Evolutionary conservation across 1,140 invertebrate genomes (phyloP).

Genomic region (Latrodectus geometricus): DNA sequence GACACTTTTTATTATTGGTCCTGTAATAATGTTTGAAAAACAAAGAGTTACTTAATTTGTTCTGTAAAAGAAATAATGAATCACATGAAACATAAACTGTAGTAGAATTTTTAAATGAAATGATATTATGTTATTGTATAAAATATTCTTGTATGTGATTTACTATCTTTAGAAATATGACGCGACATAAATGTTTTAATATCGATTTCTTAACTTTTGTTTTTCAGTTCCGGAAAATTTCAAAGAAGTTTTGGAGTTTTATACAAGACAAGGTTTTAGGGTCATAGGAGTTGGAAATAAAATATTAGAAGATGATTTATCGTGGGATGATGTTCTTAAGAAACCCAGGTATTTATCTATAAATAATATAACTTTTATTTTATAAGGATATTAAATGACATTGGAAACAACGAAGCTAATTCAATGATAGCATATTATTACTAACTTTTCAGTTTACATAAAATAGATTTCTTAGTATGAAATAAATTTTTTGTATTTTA

Average conservation of each 20-base stretch:
- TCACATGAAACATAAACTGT: neutral
- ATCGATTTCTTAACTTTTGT: neutral
- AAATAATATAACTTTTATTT: too few relatives aligned
- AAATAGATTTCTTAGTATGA: too few relatives aligned
- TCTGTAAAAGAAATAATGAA: neutral
- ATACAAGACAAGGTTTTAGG: slow-evolving; percentile 87
- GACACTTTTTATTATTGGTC: neutral
- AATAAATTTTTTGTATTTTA: too few relatives aligned
- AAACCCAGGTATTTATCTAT: slow-evolving; percentile 41
- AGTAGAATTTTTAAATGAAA: too few relatives aligned
- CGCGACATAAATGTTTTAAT: too few relatives aligned
- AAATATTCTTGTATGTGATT: too few relatives aligned
- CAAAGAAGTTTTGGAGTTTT: slow-evolving; percentile 76
- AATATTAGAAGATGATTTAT: slow-evolving; percentile 8
- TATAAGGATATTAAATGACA: too few relatives aligned
- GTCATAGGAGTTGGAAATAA: slow-evolving; percentile 83
- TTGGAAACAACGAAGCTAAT: too few relatives aligned
- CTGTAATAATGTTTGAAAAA: neutral
- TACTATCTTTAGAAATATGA: too few relatives aligned
- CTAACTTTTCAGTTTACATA: neutral
- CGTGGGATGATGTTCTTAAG: slow-evolving; percentile 49
- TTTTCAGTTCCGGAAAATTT: slow-evolving; percentile 78
- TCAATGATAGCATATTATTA: too few relatives aligned
- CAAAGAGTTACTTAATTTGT: neutral
- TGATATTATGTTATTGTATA: too few relatives aligned